Conservation (phyloP, 2,888 invertebrate genomes). For the Calliopum simillimum region DNA sequence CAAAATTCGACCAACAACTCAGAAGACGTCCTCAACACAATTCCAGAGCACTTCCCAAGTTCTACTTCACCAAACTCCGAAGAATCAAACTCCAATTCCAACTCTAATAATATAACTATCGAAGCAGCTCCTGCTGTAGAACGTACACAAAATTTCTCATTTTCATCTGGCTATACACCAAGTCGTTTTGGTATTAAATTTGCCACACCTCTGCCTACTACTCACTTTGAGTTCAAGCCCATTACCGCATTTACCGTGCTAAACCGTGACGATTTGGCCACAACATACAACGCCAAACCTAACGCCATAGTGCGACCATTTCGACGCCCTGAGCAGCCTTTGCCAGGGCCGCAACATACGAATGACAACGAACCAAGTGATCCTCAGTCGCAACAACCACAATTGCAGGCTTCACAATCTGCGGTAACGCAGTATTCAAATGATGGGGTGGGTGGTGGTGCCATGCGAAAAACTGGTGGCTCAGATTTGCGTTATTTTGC, state of each 20-base stretch:
- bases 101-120: no score
- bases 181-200: slow-evolving; percentile 45
- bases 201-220: slow-evolving; percentile 48
- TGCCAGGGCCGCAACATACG: slow-evolving; percentile 37
- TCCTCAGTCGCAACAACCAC: slow-evolving; percentile 17
- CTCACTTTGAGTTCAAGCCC: slow-evolving; percentile 47
- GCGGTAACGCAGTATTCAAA: slow-evolving; percentile 1
- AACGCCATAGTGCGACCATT: slow-evolving; percentile 72
- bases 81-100: slow-evolving; percentile 42
- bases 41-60: slow-evolving; percentile 47
- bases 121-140: slow-evolving; percentile 9
- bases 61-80: slow-evolving; percentile 14
- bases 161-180: slow-evolving; percentile 55
- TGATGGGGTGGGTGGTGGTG: no score
- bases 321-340: slow-evolving; percentile 60
- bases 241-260: slow-evolving; percentile 53
- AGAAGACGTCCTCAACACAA: slow-evolving; percentile 42
- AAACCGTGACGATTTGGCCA: slow-evolving; percentile 51
- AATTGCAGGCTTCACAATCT: not conserved
- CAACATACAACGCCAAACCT: slow-evolving; percentile 63
- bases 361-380: slow-evolving; percentile 70
- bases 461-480: not conserved
- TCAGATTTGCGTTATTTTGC: slow-evolving; percentile 69
- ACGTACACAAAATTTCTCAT: slow-evolving; percentile 58
- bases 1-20: slow-evolving; percentile 43